Percentiles rank a stretch among this genome's conserved stretches.
Evolutionary conservation across 1,140 invertebrate genomes (phyloP).

Genomic region (Pararge aegeria): DNA sequence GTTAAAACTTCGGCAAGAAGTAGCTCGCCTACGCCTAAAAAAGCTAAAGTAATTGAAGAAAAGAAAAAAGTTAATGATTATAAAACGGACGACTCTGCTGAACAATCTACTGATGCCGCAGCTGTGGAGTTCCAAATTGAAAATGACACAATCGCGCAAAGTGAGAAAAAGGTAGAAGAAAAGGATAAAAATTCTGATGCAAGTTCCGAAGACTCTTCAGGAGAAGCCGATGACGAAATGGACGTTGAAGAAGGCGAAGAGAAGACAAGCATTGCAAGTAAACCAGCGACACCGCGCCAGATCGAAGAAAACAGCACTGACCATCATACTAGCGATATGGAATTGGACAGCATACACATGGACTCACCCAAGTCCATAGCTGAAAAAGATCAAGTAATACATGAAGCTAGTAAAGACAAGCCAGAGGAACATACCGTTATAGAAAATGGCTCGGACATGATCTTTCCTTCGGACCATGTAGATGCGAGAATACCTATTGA

Average conservation of each 20-base stretch:
- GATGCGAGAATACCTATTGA: slow-evolving; percentile 23
- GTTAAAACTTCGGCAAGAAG: slow-evolving; percentile 37
- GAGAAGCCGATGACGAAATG: slow-evolving; percentile 83
- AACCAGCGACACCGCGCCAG: slow-evolving; percentile 57
- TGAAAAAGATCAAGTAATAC: slow-evolving; percentile 69
- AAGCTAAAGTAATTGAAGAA: slow-evolving; percentile 48
- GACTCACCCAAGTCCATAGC: slow-evolving; percentile 68
- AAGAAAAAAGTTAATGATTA: slow-evolving; percentile 40
- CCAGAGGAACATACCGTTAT: slow-evolving; percentile 31
- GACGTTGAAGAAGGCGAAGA: slow-evolving; percentile 80
- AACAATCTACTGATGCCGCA: slow-evolving; percentile 38
- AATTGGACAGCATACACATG: slow-evolving; percentile 75
- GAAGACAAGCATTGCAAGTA: slow-evolving; percentile 50
- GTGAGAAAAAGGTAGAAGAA: slow-evolving; percentile 62
- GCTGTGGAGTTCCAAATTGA: slow-evolving; percentile 34
- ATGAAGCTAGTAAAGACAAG: slow-evolving; percentile 48
- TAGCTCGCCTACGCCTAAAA: slow-evolving; percentile 51
- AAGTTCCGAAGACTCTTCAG: slow-evolving; percentile 81
- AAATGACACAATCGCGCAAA: slow-evolving; percentile 35
- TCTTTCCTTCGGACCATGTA: slow-evolving; percentile 29
- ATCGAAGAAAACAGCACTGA: slow-evolving; percentile 64
- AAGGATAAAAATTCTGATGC: slow-evolving; percentile 79
- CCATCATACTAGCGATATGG: slow-evolving; percentile 73
- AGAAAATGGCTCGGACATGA: slow-evolving; percentile 36
- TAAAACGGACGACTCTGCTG: slow-evolving; percentile 52